phyloP scores from a whole-genome alignment of 1,140 invertebrate genomes.

The Thaumetopoea pityocampa region DNA sequence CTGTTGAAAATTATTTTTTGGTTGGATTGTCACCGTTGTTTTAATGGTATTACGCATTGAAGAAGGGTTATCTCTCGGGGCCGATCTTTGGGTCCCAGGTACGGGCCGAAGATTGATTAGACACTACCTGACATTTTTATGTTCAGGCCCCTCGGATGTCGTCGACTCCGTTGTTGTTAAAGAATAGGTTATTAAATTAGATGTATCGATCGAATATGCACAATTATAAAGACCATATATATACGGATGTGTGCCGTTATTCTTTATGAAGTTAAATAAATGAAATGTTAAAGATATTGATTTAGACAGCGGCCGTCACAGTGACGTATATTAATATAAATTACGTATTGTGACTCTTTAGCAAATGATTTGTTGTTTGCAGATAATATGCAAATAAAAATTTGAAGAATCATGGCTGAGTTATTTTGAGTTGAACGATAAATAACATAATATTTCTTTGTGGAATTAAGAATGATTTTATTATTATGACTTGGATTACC shows the following conservation, averaged over 20 bases:
- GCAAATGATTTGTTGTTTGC: slow-evolving; percentile 5
- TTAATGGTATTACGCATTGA: slow-evolving; percentile 74
- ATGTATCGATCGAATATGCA: slow-evolving; percentile 49
- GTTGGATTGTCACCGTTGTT: slow-evolving; percentile 74
- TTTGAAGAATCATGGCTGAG: background rate
- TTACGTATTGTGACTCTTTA: too few relatives aligned
- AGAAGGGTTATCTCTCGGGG: slow-evolving; percentile 68
- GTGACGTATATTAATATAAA: slow-evolving; percentile 1
- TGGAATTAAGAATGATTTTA: too few relatives aligned
- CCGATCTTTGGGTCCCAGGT: slow-evolving; percentile 62
- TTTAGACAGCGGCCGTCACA: slow-evolving; percentile 10
- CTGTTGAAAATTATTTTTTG: slow-evolving; percentile 70
- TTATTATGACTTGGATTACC: too few relatives aligned
- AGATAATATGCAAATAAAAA: background rate
- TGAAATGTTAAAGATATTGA: slow-evolving; percentile 26
- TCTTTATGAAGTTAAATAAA: slow-evolving; percentile 23
- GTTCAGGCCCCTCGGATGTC: slow-evolving; percentile 56
- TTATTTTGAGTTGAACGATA: background rate
- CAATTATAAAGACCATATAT: slow-evolving; percentile 39
- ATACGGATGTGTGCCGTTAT: slow-evolving; percentile 18
- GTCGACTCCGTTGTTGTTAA: slow-evolving; percentile 50
- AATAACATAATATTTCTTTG: too few relatives aligned
- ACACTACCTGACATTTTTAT: slow-evolving; percentile 65
- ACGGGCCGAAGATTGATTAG: slow-evolving; percentile 66
- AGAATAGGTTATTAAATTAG: slow-evolving; percentile 69